A percentile compares a stretch with the other conserved stretches of the same genome.
phyloP scores from a whole-genome alignment of 53 echinoderm and acorn worm species.

The Zoroaster sp. region DNA sequence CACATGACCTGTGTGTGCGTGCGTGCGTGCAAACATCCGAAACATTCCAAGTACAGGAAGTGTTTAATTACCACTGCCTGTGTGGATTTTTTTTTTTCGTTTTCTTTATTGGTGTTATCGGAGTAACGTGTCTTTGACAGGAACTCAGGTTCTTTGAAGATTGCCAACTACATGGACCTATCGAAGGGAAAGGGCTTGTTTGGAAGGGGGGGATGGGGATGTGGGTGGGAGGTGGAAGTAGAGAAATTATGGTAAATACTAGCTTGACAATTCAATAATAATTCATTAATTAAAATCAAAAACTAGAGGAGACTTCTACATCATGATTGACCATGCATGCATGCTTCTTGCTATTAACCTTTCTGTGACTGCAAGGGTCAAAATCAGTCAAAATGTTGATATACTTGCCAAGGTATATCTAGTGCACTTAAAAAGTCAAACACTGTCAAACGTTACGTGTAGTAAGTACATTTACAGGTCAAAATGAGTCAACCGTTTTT shows the following conservation, averaged over 20 bases:
- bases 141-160: constrained; percentile 22
- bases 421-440: too few species aligned
- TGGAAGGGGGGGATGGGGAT: not conserved
- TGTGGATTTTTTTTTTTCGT: not conserved
- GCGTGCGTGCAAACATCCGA: constrained; percentile 44
- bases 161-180: not conserved
- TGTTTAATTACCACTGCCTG: constrained; percentile 7
- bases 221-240: not conserved
- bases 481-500: too few species aligned
- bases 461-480: too few species aligned
- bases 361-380: too few species aligned
- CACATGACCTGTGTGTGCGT: constrained; percentile 20
- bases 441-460: too few species aligned
- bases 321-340: not conserved
- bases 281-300: not conserved
- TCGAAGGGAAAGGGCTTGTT: not conserved
- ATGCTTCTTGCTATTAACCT: not conserved
- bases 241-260: not conserved
- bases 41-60: constrained; percentile 34
- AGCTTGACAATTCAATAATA: not conserved
- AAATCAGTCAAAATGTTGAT: too few species aligned
- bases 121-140: not conserved
- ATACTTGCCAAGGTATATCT: too few species aligned
- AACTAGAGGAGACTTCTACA: not conserved
- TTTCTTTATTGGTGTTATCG: constrained; percentile 6